phyloP scores from a whole-genome alignment of 2,888 invertebrate genomes.

The Xiphydria camelus region DNA sequence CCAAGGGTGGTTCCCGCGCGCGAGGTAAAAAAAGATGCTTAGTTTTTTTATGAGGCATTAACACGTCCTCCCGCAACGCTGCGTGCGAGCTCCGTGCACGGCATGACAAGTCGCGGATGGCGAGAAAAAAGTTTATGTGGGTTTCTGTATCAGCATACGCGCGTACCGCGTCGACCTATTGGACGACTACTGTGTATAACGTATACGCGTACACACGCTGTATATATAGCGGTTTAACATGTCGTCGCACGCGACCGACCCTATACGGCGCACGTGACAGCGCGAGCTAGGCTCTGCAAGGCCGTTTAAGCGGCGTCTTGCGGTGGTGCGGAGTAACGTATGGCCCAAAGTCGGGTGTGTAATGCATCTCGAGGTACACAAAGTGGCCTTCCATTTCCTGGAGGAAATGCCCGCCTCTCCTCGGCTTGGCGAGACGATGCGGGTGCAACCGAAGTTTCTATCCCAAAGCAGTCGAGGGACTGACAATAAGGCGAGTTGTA shows the following conservation, averaged over 20 bases:
- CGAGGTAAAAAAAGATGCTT: conserved; percentile 3
- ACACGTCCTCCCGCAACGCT: not conserved
- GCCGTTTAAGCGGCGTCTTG: conserved; percentile 35
- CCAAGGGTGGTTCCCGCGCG: not conserved
- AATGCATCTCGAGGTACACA: conserved; percentile 33
- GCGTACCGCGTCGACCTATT: too few relatives aligned
- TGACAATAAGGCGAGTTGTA: too few relatives aligned
- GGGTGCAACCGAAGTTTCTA: too few relatives aligned
- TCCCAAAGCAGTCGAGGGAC: too few relatives aligned
- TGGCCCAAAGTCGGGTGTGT: conserved; percentile 26
- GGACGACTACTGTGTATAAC: too few relatives aligned
- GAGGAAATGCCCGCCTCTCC: too few relatives aligned
- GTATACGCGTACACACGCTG: not conserved
- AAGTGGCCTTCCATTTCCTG: too few relatives aligned
- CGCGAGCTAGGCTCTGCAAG: conserved; percentile 27
- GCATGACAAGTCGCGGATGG: too few relatives aligned
- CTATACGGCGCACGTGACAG: conserved; percentile 21
- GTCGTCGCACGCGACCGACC: conserved; percentile 25
- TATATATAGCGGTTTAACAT: conserved; percentile 30
- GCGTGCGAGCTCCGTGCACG: not conserved
- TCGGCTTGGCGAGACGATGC: too few relatives aligned
- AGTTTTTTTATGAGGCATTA: conserved; percentile 1
- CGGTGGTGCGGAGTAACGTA: conserved; percentile 30
- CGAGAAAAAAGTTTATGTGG: too few relatives aligned
- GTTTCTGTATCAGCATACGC: too few relatives aligned